Conservation (phyloP, 53 echinoderm and acorn worm genomes). For the Paracentrotus lividus region DNA sequence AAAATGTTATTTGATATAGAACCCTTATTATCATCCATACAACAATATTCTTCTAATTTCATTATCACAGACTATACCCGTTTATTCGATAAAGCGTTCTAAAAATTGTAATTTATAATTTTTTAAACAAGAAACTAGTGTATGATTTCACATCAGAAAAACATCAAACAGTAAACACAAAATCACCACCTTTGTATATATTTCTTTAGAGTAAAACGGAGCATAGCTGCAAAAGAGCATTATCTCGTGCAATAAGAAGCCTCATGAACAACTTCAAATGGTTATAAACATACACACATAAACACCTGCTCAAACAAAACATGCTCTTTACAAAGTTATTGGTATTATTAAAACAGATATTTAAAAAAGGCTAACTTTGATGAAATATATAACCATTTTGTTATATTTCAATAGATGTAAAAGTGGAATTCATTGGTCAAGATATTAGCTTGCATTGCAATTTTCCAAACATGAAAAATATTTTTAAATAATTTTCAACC, state of each 20-base stretch:
- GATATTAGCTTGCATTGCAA: neutral
- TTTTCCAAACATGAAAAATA: neutral
- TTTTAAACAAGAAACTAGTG: conserved; percentile 41
- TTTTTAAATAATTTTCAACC: too few relatives aligned
- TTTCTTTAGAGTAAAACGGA: neutral
- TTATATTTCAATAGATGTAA: neutral
- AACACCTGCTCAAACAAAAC: conserved; percentile 1
- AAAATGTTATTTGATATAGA: neutral
- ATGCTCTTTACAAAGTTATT: neutral
- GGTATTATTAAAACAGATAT: neutral
- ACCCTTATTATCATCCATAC: conserved; percentile 18
- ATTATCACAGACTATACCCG: conserved; percentile 47
- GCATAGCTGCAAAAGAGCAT: neutral
- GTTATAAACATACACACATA: conserved; percentile 51
- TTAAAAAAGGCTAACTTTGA: neutral
- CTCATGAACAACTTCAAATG: conserved; percentile 22
- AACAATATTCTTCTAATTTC: conserved; percentile 29
- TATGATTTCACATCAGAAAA: conserved; percentile 47
- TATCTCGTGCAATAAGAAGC: neutral
- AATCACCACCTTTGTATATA: conserved; percentile 5
- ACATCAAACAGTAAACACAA: conserved; percentile 49
- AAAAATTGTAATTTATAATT: conserved; percentile 45
- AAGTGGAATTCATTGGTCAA: neutral
- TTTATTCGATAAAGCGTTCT: conserved; percentile 40
- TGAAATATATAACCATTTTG: neutral